A percentile compares a stretch with the other conserved stretches of the same genome.
Conservation (phyloP, 1,140 invertebrate species). For the Latrodectus geometricus region DNA sequence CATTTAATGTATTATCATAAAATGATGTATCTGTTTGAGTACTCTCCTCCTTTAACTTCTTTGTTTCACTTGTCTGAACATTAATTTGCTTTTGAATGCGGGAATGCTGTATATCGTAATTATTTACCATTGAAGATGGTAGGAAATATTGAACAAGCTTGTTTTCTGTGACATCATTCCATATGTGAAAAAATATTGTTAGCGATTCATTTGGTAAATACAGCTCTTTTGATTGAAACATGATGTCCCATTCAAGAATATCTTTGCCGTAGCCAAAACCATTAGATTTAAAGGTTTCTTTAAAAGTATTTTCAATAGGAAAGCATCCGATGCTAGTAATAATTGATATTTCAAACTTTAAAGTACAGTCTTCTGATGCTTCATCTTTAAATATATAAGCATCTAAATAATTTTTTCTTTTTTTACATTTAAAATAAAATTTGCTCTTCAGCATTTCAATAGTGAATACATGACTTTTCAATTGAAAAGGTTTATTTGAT, state of each 20-base stretch:
- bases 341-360: background rate
- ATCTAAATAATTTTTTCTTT: too few relatives aligned
- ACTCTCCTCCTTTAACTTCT: background rate
- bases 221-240: background rate
- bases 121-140: background rate
- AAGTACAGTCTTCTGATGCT: too few relatives aligned
- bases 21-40: background rate
- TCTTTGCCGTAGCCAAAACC: background rate
- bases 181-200: background rate
- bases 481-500: too few relatives aligned
- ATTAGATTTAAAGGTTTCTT: background rate
- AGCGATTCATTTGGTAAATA: background rate
- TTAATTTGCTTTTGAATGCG: background rate
- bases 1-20: background rate
- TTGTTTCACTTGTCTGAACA: background rate
- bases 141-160: background rate
- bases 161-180: background rate
- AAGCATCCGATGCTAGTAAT: background rate
- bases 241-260: background rate
- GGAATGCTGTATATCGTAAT: background rate
- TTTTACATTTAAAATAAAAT: too few relatives aligned
- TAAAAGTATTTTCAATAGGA: background rate
- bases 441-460: too few relatives aligned
- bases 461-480: too few relatives aligned
- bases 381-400: too few relatives aligned